Conservation (phyloP, 1,140 invertebrate species). For the Campoletis sonorensis region DNA sequence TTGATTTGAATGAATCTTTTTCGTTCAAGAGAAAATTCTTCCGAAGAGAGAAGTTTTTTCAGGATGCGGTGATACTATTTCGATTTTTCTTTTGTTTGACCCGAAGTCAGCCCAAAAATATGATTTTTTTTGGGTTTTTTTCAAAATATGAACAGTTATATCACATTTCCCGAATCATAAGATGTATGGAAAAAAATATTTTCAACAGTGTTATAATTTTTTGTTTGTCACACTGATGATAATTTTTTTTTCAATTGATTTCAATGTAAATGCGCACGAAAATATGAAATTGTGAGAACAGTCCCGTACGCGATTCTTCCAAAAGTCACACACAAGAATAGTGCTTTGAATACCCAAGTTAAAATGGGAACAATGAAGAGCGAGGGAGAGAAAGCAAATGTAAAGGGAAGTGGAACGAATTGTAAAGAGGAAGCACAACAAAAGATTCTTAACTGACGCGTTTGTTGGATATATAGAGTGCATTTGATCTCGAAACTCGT, state of each 20-base stretch:
- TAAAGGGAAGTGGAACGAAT: background rate
- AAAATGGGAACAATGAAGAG: background rate
- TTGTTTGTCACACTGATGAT: background rate
- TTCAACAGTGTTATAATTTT: too few species aligned
- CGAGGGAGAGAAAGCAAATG: background rate
- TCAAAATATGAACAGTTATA: too few species aligned
- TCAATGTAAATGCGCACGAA: background rate
- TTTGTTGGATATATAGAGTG: slow-evolving; percentile 2
- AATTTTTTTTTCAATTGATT: background rate
- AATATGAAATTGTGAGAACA: background rate
- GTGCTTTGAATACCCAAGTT: slow-evolving; percentile 12
- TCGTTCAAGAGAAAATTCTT: too few species aligned
- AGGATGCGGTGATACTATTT: too few species aligned
- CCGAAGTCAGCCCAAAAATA: too few species aligned
- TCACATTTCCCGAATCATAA: too few species aligned
- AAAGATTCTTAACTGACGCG: background rate
- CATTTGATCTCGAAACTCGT: slow-evolving; percentile 21
- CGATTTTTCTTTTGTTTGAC: too few species aligned
- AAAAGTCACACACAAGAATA: background rate
- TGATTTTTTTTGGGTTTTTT: too few species aligned
- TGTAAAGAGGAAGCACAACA: background rate
- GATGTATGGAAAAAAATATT: too few species aligned
- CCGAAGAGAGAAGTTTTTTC: too few species aligned
- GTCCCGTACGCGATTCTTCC: background rate
- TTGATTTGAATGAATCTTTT: too few species aligned